Evolutionary conservation across 2,888 invertebrate genomes (phyloP).

Genomic region (Drosophila neotestacea): DNA sequence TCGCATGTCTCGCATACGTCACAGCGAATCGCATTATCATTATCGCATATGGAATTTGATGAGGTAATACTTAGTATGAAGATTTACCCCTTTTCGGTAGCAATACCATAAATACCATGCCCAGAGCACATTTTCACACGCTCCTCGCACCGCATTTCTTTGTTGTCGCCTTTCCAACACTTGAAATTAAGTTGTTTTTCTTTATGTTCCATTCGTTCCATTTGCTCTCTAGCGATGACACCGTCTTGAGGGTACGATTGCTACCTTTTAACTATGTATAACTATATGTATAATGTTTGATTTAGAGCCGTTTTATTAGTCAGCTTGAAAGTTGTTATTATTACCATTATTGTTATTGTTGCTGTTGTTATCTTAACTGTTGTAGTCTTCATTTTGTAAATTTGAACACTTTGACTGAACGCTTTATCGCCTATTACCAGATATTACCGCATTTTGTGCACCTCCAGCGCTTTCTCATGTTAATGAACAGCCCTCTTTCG

Average conservation of each 20-base stretch:
- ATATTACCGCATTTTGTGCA: slow-evolving; percentile 52
- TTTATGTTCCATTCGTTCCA: slow-evolving; percentile 28
- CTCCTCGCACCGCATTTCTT: slow-evolving; percentile 43
- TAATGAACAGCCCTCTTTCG: slow-evolving; percentile 40
- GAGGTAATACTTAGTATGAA: slow-evolving; percentile 49
- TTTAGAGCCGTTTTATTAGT: slow-evolving; percentile 51
- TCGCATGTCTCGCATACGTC: slow-evolving; percentile 60
- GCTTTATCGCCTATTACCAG: slow-evolving; percentile 59
- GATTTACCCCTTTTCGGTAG: not conserved
- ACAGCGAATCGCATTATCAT: slow-evolving; percentile 57
- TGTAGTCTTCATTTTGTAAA: slow-evolving; percentile 41
- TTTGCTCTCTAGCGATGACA: slow-evolving; percentile 1
- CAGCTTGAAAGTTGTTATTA: slow-evolving; percentile 29
- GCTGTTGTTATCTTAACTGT: slow-evolving; percentile 19
- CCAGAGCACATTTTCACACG: slow-evolving; percentile 44
- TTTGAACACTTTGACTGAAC: slow-evolving; percentile 33
- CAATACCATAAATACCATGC: not conserved
- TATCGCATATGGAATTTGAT: slow-evolving; percentile 54
- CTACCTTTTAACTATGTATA: not conserved
- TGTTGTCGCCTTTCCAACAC: slow-evolving; percentile 25
- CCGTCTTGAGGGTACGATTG: too few relatives aligned
- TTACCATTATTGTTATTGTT: slow-evolving; percentile 8
- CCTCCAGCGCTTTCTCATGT: slow-evolving; percentile 49
- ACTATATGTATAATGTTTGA: slow-evolving; percentile 20
- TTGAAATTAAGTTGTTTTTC: slow-evolving; percentile 38